These are phyloP conservation scores for Pangasius larnaudii DNA, from an alignment of 2,797 vertebrate species.

Conservation along the genomic window DNA sequence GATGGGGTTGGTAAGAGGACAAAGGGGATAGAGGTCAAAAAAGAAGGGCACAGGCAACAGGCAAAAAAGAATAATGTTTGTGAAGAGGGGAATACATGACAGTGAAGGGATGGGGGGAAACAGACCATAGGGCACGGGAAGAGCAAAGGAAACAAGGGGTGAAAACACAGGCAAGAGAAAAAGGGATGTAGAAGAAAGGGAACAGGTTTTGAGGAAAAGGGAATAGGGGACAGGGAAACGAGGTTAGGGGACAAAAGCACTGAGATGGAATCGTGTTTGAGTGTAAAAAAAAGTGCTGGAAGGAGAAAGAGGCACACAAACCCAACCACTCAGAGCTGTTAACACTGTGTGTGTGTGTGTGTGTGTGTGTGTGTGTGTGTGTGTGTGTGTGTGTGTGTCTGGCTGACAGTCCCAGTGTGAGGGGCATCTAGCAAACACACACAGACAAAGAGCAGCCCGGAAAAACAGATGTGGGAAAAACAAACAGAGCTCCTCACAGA, in stretches of 20 bases:
- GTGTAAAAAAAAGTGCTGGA: conserved; percentile 28
- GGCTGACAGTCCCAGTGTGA: conserved; percentile 54
- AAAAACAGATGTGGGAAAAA: conserved; percentile 99
- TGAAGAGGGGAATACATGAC: neutral
- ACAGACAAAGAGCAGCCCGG: conserved; percentile 72
- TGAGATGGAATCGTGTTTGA: conserved; percentile 44
- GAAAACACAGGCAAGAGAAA: neutral
- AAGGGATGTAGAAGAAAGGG: neutral
- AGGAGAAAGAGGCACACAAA: conserved; percentile 21
- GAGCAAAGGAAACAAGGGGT: neutral
- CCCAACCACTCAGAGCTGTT: conserved; percentile 25
- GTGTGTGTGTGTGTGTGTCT: conserved; percentile 52
- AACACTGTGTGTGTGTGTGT: conserved; percentile 38
- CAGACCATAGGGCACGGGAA: neutral
- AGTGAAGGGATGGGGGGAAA: neutral
- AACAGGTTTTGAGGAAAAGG: neutral
- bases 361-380: conserved; percentile 47
- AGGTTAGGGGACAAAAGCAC: neutral
- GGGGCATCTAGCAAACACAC: conserved; percentile 80
- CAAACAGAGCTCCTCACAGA: conserved; percentile 84
- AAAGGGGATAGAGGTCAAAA: neutral
- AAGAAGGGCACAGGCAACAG: neutral
- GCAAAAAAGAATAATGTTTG: conserved; percentile 11
- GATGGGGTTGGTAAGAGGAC: neutral
- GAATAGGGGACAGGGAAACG: conserved; percentile 11